These are phyloP conservation scores for Mesorhabditis belari DNA, from an alignment of 2,888 invertebrate genomes.

Conservation along the genomic window DNA sequence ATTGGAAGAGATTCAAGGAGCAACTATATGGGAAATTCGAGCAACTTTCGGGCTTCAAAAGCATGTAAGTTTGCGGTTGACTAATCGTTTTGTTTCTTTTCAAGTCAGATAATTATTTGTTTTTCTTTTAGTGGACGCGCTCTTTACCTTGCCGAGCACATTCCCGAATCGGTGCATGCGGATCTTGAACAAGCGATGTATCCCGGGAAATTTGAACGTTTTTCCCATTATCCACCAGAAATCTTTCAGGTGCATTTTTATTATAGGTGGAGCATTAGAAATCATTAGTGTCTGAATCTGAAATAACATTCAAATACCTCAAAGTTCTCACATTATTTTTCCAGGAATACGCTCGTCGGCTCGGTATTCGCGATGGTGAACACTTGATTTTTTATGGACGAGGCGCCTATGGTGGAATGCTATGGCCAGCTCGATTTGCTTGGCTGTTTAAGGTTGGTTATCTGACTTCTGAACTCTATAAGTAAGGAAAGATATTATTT, in stretches of 20 bases:
- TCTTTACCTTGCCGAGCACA: conserved; percentile 28
- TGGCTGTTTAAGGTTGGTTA: conserved; percentile 41
- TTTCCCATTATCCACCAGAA: conserved; percentile 34
- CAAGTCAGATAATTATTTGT: neutral
- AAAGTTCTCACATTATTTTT: neutral
- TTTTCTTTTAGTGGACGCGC: conserved; percentile 14
- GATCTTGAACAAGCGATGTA: conserved; percentile 40
- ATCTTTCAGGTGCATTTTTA: conserved; percentile 21
- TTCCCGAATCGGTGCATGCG: conserved; percentile 36
- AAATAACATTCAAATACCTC: too few species aligned
- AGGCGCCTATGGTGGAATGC: conserved; percentile 43
- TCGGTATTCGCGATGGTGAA: conserved; percentile 36
- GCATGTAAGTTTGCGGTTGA: conserved; percentile 15
- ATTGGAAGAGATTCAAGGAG: conserved; percentile 31
- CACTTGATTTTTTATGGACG: conserved; percentile 41
- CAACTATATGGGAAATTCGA: conserved; percentile 38
- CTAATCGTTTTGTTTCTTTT: neutral
- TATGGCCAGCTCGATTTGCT: conserved; percentile 35
- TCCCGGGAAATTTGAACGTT: conserved; percentile 36
- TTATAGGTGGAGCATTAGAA: neutral
- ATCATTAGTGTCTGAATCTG: too few species aligned
- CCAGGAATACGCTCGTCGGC: neutral
- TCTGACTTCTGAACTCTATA: neutral
- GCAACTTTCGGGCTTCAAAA: conserved; percentile 12
- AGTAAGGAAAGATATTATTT: neutral